Percentiles rank a stretch among this genome's conserved stretches.
Evolutionary conservation across 2,797 vertebrate species (phyloP).

Genomic region (Tachyglossus aculeatus): DNA sequence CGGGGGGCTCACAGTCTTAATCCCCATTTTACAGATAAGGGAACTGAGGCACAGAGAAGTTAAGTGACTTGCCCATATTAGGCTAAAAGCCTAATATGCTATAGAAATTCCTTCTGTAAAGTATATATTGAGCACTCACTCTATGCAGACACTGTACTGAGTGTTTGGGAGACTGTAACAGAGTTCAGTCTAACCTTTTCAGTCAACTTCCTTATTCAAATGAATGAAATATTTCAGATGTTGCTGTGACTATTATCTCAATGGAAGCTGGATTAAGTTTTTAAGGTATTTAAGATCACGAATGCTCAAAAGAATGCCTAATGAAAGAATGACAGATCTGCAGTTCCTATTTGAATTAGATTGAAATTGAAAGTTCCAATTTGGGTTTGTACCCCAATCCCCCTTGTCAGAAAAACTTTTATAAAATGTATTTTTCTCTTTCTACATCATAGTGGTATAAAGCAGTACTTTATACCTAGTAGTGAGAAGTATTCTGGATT

Average conservation of each 20-base stretch:
- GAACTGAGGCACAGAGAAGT: no score
- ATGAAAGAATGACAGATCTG: constrained; percentile 59
- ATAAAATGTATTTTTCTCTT: neutral
- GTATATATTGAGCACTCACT: no score
- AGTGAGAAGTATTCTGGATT: neutral
- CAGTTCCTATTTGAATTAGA: constrained; percentile 52
- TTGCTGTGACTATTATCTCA: constrained; percentile 36
- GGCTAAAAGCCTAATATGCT: no score
- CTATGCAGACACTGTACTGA: no score
- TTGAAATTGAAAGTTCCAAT: constrained; percentile 35
- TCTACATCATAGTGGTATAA: neutral
- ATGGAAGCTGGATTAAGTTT: constrained; percentile 54
- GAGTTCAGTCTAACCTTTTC: neutral
- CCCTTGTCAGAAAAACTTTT: constrained; percentile 8
- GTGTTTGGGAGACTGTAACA: no score
- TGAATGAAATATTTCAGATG: constrained; percentile 31
- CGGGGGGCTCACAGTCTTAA: no score
- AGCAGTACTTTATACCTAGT: neutral
- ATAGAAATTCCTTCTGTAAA: no score
- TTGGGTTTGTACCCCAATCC: constrained; percentile 41
- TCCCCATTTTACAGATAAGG: no score
- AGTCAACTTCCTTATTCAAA: constrained; percentile 1
- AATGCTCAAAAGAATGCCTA: constrained; percentile 56
- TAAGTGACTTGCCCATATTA: no score
- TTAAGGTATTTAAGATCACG: constrained; percentile 61